A percentile compares a stretch with the other conserved stretches of the same genome.
phyloP scores from a whole-genome alignment of 2,797 vertebrate genomes.

The Poecilia picta region DNA sequence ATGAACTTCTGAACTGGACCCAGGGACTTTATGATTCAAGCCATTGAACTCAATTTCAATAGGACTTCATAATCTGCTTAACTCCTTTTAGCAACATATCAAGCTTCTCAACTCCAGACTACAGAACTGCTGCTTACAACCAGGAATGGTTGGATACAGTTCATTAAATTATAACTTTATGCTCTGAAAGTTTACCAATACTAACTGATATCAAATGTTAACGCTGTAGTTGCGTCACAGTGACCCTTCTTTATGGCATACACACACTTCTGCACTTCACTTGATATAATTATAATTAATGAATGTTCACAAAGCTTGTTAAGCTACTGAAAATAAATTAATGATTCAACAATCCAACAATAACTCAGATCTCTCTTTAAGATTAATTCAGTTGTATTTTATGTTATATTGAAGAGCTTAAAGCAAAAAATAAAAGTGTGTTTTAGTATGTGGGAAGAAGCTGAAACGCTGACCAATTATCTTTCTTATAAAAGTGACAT shows the following conservation, averaged over 20 bases:
- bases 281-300: too few relatives aligned
- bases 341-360: neutral
- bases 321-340: neutral
- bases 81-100: constrained; percentile 18
- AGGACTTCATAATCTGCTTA: constrained; percentile 44
- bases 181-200: neutral
- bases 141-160: neutral
- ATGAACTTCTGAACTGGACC: constrained; percentile 58
- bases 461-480: neutral
- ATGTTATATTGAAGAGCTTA: too few relatives aligned
- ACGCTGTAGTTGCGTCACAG: neutral
- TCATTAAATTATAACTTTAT: neutral
- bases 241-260: neutral
- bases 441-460: neutral
- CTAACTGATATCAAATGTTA: neutral
- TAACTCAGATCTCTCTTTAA: neutral
- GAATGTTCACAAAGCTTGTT: neutral
- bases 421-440: neutral
- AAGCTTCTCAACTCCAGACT: constrained; percentile 5
- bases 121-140: neutral
- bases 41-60: constrained; percentile 22
- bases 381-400: neutral
- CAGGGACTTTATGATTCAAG: constrained; percentile 38
- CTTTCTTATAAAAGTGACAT: neutral
- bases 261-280: neutral